These are phyloP conservation scores for Aphelinus certus DNA, from an alignment of 1,140 invertebrate species.

Conservation along the genomic window DNA sequence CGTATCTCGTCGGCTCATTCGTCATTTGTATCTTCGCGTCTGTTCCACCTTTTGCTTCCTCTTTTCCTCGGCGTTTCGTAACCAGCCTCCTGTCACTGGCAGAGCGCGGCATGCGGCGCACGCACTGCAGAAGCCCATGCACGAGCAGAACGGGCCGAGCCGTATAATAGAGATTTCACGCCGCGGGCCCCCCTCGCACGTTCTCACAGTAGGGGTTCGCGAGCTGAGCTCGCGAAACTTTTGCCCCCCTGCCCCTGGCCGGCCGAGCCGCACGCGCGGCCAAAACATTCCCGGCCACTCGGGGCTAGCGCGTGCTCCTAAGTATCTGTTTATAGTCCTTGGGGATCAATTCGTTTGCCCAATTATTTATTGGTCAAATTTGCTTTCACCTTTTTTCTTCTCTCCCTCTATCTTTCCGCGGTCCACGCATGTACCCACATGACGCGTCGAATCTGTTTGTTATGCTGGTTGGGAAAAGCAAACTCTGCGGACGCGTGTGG, in stretches of 20 bases:
- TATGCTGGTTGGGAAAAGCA: constrained; percentile 35
- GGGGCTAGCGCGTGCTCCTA: constrained; percentile 54
- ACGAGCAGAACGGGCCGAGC: not conserved
- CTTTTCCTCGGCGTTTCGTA: too few relatives aligned
- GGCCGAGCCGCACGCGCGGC: too few relatives aligned
- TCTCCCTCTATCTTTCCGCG: not conserved
- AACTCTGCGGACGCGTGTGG: constrained; percentile 1
- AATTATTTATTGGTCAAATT: constrained; percentile 64
- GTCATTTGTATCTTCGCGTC: too few relatives aligned
- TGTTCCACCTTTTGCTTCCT: too few relatives aligned
- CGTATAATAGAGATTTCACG: constrained; percentile 63
- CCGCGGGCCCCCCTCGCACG: constrained; percentile 55
- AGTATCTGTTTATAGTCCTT: constrained; percentile 64
- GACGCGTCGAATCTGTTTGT: not conserved
- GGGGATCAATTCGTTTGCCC: constrained; percentile 63
- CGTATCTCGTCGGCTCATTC: too few relatives aligned
- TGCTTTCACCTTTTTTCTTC: constrained; percentile 30
- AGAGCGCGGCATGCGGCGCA: not conserved
- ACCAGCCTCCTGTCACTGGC: constrained; percentile 26
- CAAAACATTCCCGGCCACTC: too few relatives aligned
- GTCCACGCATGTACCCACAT: too few relatives aligned
- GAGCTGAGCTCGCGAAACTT: constrained; percentile 24
- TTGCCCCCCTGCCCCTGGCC: constrained; percentile 41
- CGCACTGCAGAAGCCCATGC: too few relatives aligned
- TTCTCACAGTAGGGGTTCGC: constrained; percentile 62